Evolutionary conservation across 2,888 invertebrate species (phyloP).

Genomic region (Zaprionus bogoriensis): DNA sequence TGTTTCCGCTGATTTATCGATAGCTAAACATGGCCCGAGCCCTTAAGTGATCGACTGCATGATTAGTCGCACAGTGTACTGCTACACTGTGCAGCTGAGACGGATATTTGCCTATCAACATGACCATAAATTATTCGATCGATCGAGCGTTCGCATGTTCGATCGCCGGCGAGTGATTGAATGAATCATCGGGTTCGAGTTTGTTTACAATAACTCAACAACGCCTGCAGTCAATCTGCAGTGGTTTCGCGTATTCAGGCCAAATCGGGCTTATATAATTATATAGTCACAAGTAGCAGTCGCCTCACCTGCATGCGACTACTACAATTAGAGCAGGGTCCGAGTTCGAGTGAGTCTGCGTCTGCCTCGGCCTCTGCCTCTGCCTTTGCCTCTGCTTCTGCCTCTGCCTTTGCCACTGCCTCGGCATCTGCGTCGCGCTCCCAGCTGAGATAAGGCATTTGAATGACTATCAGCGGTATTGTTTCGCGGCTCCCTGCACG

Average conservation of each 20-base stretch:
- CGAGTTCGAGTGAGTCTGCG: background rate
- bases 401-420: too few species aligned
- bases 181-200: constrained; percentile 59
- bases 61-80: constrained; percentile 47
- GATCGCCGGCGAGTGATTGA: constrained; percentile 14
- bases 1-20: constrained; percentile 34
- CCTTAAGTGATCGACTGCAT: constrained; percentile 20
- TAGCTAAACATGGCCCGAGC: constrained; percentile 7
- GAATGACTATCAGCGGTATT: constrained; percentile 30
- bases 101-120: constrained; percentile 71
- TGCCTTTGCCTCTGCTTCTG: too few species aligned
- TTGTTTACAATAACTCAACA: constrained; percentile 32
- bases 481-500: constrained; percentile 17
- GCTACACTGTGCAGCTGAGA: constrained; percentile 33
- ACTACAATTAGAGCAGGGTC: constrained; percentile 19
- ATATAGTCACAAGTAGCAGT: constrained; percentile 40
- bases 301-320: constrained; percentile 4
- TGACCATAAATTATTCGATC: constrained; percentile 60
- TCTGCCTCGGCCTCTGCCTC: too few species aligned
- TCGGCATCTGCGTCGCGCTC: background rate
- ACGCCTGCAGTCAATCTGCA: constrained; percentile 55
- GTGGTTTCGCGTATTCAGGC: constrained; percentile 49
- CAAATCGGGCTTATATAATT: constrained; percentile 72
- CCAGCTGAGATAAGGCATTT: constrained; percentile 38
- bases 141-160: constrained; percentile 23